Percentiles rank a stretch among this genome's conserved stretches.
Evolutionary conservation across 2,888 invertebrate species (phyloP).

Genomic region (Meliscaeva auricollis): DNA sequence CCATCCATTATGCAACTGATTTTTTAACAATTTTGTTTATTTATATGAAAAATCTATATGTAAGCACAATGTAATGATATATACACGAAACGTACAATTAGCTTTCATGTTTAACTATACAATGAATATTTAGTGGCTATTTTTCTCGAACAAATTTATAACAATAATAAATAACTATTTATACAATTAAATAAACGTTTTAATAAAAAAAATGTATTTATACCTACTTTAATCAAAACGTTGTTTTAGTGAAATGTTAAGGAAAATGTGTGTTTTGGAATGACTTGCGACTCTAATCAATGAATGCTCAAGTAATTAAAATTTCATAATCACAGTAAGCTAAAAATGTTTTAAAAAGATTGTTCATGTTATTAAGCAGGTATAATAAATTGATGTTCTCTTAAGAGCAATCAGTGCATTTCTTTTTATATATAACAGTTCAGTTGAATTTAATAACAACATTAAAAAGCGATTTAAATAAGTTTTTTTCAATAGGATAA

Average conservation of each 20-base stretch:
- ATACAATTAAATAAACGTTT: constrained; percentile 45
- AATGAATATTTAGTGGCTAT: constrained; percentile 7
- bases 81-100: constrained; percentile 69
- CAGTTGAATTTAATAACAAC: too few species aligned
- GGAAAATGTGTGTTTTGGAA: background rate
- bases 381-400: too few species aligned
- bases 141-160: constrained; percentile 54
- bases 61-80: constrained; percentile 59
- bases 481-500: too few species aligned
- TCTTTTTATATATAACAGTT: too few species aligned
- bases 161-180: constrained; percentile 38
- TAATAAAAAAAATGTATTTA: constrained; percentile 36
- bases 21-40: constrained; percentile 24
- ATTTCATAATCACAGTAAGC: too few species aligned
- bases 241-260: background rate
- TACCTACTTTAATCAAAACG: constrained; percentile 3
- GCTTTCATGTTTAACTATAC: constrained; percentile 41
- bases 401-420: too few species aligned
- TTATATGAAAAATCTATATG: constrained; percentile 35
- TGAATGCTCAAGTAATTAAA: too few species aligned
- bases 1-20: constrained; percentile 54
- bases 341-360: too few species aligned
- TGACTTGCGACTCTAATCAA: too few species aligned
- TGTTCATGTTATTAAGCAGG: too few species aligned
- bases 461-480: too few species aligned